These are phyloP conservation scores for Ginglymostoma cirratum DNA, from an alignment of 2,113 vertebrate species.

Conservation along the genomic window DNA sequence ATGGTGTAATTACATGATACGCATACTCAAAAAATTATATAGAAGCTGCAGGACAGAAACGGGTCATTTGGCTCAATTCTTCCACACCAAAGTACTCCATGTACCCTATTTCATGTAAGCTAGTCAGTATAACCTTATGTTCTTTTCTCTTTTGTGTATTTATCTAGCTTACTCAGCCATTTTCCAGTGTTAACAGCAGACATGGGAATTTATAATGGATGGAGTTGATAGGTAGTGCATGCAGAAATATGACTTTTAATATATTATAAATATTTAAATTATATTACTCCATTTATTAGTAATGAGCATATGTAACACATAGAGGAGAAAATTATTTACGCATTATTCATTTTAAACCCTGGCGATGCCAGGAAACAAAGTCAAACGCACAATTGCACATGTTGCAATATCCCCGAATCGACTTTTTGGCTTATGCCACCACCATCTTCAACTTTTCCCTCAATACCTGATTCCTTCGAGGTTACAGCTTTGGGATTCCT, in stretches of 20 bases:
- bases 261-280: background rate
- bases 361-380: background rate
- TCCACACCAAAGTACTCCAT: no score
- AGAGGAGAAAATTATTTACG: background rate
- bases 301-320: background rate
- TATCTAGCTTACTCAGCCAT: background rate
- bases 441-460: background rate
- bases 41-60: background rate
- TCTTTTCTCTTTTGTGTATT: no score
- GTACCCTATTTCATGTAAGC: no score
- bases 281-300: background rate
- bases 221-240: background rate
- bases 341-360: background rate
- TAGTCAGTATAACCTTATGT: background rate
- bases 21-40: background rate
- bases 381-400: background rate
- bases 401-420: background rate
- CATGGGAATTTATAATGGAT: background rate
- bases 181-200: background rate
- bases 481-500: background rate
- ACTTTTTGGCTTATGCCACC: background rate
- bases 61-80: no score
- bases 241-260: background rate
- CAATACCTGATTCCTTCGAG: background rate
- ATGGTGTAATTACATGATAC: background rate